Evolutionary conservation across 1,140 invertebrate species (phyloP), one percentile per base, ranked within the genome.

Genomic region (Brachionus koreanus): DNA sequence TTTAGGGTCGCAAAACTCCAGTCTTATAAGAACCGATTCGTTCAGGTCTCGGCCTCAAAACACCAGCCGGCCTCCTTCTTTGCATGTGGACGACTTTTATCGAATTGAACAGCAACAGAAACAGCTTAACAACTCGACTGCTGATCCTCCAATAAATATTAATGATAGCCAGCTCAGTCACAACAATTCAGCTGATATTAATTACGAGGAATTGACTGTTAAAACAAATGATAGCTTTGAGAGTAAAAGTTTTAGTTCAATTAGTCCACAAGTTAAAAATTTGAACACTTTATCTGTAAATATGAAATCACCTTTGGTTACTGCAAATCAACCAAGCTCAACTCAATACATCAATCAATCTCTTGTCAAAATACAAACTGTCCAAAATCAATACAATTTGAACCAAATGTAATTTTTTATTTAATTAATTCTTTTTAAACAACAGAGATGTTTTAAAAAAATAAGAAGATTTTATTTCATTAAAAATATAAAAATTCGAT

Each of bases 1-100:
- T 39, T 10, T 37, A 3, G 37, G 19, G 5, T 13, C 49, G 6
- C 19, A 49, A 35, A 63, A 42, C 35, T 49, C 76, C 9, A 16
- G 35, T 9, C 23, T 74, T 0, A 29, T 16, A n/a, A 37, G 76
- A 61, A 39, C 6, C 2, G 82, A 82, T 49, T 42, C 63, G 39
- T 82, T 82, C 57, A 13, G 82, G 5, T 72, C 19, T 12, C 23
- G 65, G 13, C 67, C 82, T 16, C 42, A 23, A 19, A 82, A 74
- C 42, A 74, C 82, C 29, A 82, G 82, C 37, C 39, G 82, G 23
- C 82, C 82, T 23, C 82, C 82, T 6, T 82, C 82, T 39, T 57
- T 82, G 46, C 82, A 82, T 63, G 82, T 82, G 9, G 82, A 82
- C 29, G 82, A 82, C 33, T 82, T 82, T 75, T 67, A 82, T 67